A percentile compares a stretch with the other conserved stretches of the same genome.
Conservation (phyloP, 2,797 vertebrate species). For the Micropoecilia bifurca region DNA sequence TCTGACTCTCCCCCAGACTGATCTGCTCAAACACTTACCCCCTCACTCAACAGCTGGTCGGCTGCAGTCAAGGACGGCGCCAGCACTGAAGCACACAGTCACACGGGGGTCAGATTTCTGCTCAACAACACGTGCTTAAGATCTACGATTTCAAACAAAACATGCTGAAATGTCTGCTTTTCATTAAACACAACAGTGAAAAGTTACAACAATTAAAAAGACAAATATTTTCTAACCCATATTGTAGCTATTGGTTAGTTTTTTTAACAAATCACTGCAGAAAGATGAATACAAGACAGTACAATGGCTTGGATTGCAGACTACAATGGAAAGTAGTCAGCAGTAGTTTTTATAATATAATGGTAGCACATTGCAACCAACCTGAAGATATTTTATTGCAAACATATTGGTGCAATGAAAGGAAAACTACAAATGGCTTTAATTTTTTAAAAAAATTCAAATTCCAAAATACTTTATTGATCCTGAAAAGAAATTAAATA, state of each 20-base stretch:
- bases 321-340: background rate
- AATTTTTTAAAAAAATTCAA: background rate
- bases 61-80: constrained; percentile 46
- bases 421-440: background rate
- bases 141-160: constrained; percentile 35
- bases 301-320: too few species aligned
- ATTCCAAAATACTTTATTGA: too few species aligned
- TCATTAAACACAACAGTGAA: background rate
- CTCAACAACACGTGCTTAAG: constrained; percentile 31
- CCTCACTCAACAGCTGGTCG: constrained; percentile 34
- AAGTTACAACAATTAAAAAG: background rate
- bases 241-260: background rate
- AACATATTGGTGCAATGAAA: background rate
- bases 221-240: background rate
- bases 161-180: constrained; percentile 28
- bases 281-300: background rate
- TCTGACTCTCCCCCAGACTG: background rate
- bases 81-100: constrained; percentile 41
- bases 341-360: background rate
- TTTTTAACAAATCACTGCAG: background rate
- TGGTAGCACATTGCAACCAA: background rate
- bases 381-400: background rate
- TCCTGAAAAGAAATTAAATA: too few species aligned
- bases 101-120: constrained; percentile 60
- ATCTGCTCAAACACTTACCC: constrained; percentile 28